phyloP scores from a whole-genome alignment of 2,113 vertebrate species.

The Erinaceus europaeus region DNA sequence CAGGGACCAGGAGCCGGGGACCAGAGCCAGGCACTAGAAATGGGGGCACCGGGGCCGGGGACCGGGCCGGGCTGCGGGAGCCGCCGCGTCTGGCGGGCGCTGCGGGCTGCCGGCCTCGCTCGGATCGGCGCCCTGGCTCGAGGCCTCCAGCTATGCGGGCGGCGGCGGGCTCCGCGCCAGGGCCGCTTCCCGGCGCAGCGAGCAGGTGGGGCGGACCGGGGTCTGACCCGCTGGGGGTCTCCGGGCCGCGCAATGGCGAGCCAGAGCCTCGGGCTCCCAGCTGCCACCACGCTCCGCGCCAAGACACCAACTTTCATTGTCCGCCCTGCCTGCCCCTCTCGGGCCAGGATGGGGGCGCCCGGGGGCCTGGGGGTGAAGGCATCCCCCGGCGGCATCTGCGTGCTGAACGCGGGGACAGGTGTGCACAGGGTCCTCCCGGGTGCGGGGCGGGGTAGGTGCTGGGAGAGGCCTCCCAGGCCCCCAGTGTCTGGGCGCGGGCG shows the following conservation, averaged over 20 bases:
- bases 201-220: not conserved
- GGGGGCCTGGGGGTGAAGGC: not conserved
- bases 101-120: too few species aligned
- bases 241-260: not conserved
- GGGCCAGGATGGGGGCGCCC: not conserved
- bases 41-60: slow-evolving; percentile 65
- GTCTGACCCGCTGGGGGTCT: not conserved
- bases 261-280: not conserved
- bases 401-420: not conserved
- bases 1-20: not conserved
- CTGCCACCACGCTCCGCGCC: not conserved
- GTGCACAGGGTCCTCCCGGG: not conserved
- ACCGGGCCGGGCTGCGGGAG: slow-evolving; percentile 61
- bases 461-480: not conserved
- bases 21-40: not conserved
- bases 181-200: too few species aligned
- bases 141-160: too few species aligned
- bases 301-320: slow-evolving; percentile 59
- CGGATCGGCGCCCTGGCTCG: too few species aligned
- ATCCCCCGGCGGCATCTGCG: not conserved
- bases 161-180: not conserved
- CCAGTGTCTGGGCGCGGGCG: not conserved
- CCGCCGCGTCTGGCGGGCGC: too few species aligned
- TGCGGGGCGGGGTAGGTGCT: not conserved
- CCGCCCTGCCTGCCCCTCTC: not conserved